phyloP scores from a whole-genome alignment of 2,113 vertebrate genomes.

The Phodopus roborovskii region DNA sequence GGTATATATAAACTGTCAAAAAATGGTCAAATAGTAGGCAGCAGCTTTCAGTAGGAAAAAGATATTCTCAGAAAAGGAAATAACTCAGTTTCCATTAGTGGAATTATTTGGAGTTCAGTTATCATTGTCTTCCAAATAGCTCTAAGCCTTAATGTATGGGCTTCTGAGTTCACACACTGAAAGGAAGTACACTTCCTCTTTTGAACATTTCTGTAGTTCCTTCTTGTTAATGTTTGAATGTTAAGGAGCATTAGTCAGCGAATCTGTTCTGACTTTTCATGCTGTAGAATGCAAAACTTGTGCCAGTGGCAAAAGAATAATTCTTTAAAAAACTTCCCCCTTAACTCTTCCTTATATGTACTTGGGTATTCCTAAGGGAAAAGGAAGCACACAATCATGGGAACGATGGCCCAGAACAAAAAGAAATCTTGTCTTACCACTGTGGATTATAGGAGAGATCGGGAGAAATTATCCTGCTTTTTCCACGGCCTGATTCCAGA shows the following conservation, averaged over 20 bases:
- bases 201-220: constrained; percentile 63
- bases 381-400: constrained; percentile 73
- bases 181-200: constrained; percentile 59
- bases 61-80: constrained; percentile 60
- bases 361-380: constrained; percentile 67
- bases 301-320: constrained; percentile 65
- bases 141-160: constrained; percentile 60
- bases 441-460: constrained; percentile 70
- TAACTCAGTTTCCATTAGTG: constrained; percentile 48
- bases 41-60: constrained; percentile 40
- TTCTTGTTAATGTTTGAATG: constrained; percentile 39
- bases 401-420: constrained; percentile 75
- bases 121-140: constrained; percentile 70
- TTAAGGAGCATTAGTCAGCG: constrained; percentile 60
- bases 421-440: constrained; percentile 79
- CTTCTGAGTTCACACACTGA: constrained; percentile 65
- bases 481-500: constrained; percentile 71
- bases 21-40: constrained; percentile 48
- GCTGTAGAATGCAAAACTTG: constrained; percentile 63
- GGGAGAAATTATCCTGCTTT: constrained; percentile 73
- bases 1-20: constrained; percentile 46
- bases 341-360: constrained; percentile 53
- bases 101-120: constrained; percentile 58
- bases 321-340: constrained; percentile 41
- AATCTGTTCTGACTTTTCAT: constrained; percentile 55